phyloP scores from a whole-genome alignment of 2,888 invertebrate species.

The Brassicogethes aeneus region DNA sequence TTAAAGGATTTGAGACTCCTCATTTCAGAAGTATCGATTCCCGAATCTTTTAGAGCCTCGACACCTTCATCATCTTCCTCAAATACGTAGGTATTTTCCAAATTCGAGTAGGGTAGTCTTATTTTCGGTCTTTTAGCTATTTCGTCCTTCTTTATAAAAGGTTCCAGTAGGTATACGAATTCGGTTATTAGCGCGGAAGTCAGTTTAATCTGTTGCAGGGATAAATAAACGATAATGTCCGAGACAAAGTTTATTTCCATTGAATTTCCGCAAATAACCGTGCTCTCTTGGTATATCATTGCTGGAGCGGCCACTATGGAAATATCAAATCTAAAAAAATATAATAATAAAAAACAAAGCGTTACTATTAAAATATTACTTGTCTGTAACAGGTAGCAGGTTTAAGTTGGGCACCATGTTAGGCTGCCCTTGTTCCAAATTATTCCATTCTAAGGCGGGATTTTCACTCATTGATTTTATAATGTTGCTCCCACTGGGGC shows the following conservation, averaged over 20 bases:
- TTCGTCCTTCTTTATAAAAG: constrained; percentile 19
- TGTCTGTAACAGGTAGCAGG: constrained; percentile 43
- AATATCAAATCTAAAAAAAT: constrained; percentile 43
- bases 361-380: constrained; percentile 30
- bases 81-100: constrained; percentile 16
- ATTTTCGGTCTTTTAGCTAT: constrained; percentile 23
- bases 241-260: constrained; percentile 73
- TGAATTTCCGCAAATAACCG: constrained; percentile 70
- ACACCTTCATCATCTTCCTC: constrained; percentile 17
- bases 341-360: too few relatives aligned
- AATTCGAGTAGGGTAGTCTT: constrained; percentile 29
- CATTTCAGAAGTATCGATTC: constrained; percentile 37
- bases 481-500: constrained; percentile 23
- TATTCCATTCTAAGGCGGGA: constrained; percentile 82
- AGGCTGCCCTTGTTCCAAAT: constrained; percentile 40
- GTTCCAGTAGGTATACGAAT: constrained; percentile 28
- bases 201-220: constrained; percentile 58
- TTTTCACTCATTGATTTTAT: constrained; percentile 57
- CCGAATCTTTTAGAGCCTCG: constrained; percentile 35
- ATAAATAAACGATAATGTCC: constrained; percentile 65
- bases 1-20: constrained; percentile 32
- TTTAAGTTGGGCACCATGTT: constrained; percentile 40
- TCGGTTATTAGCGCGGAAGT: constrained; percentile 42
- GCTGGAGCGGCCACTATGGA: constrained; percentile 63
- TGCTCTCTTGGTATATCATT: constrained; percentile 47